Evolutionary conservation across 2,113 vertebrate species (phyloP).

Genomic region (Fukomys damarensis): DNA sequence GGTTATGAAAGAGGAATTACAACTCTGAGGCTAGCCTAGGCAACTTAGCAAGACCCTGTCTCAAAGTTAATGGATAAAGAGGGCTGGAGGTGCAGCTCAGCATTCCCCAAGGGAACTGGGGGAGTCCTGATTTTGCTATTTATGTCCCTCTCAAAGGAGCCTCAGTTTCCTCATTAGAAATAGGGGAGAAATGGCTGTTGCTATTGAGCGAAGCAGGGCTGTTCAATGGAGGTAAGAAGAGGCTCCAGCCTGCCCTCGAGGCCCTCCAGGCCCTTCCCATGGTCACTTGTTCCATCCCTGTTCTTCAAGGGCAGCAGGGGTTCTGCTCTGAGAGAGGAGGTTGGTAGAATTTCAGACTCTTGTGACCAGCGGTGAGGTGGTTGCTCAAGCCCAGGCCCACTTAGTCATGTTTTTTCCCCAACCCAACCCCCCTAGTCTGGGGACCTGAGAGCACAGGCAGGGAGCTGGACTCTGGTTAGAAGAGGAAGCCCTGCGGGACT

Average conservation of each 20-base stretch:
- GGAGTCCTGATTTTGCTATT: neutral
- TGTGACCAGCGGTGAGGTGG: neutral
- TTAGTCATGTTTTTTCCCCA: slow-evolving; percentile 25
- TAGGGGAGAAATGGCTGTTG: neutral
- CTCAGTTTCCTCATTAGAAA: slow-evolving; percentile 5
- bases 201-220: neutral
- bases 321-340: neutral
- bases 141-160: neutral
- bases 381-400: neutral
- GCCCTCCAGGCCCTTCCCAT: no score
- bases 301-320: neutral
- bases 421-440: neutral
- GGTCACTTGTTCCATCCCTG: neutral
- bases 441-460: neutral
- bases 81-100: neutral
- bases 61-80: neutral
- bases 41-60: neutral
- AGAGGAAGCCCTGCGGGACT: slow-evolving; percentile 51
- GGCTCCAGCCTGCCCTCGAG: neutral
- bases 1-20: neutral
- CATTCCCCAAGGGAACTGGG: neutral
- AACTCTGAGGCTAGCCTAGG: neutral
- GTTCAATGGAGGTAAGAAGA: neutral
- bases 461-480: neutral
- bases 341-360: neutral